These are phyloP conservation scores for Drosophila truncata DNA, from an alignment of 1,140 invertebrate species.

Conservation along the genomic window DNA sequence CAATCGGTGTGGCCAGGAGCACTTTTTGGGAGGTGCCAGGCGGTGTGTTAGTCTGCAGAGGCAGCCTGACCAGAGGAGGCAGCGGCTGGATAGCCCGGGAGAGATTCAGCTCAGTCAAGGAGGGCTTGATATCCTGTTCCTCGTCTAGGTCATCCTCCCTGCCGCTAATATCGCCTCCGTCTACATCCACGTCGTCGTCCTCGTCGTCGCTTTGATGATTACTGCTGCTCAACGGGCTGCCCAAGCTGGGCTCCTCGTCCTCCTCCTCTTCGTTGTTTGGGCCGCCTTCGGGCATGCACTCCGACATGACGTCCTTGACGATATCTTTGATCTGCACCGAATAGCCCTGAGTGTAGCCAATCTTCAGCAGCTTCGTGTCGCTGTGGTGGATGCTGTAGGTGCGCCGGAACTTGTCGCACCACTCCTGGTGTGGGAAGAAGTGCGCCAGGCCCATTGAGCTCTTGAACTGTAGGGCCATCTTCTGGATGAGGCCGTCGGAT, in stretches of 20 bases:
- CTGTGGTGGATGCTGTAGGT: constrained; percentile 71
- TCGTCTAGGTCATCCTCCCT: constrained; percentile 43
- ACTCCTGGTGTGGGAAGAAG: constrained; percentile 82
- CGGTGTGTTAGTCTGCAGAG: constrained; percentile 50
- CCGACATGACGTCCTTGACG: constrained; percentile 72
- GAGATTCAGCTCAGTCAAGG: constrained; percentile 52
- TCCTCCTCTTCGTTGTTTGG: constrained; percentile 30
- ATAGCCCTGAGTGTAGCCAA: constrained; percentile 72
- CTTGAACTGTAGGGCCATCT: constrained; percentile 82
- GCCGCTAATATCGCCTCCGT: constrained; percentile 57
- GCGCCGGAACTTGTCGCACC: constrained; percentile 78
- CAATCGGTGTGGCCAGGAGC: constrained; percentile 76
- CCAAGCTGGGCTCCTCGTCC: constrained; percentile 45
- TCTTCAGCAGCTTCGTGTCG: constrained; percentile 70
- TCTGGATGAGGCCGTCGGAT: constrained; percentile 78
- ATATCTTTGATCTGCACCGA: constrained; percentile 83
- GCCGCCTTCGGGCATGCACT: constrained; percentile 40
- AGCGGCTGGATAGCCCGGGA: constrained; percentile 40
- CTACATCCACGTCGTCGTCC: constrained; percentile 63
- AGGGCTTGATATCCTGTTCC: constrained; percentile 59
- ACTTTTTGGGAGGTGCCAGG: constrained; percentile 76
- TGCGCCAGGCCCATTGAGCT: constrained; percentile 75
- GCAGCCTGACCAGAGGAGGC: constrained; percentile 55
- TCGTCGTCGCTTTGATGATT: constrained; percentile 50
- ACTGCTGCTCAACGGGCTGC: constrained; percentile 55